Percentiles rank a stretch among this genome's conserved stretches.
These are phyloP conservation scores for Trogon melanurus DNA, from an alignment of 2,113 vertebrate species.

Conservation along the genomic window DNA sequence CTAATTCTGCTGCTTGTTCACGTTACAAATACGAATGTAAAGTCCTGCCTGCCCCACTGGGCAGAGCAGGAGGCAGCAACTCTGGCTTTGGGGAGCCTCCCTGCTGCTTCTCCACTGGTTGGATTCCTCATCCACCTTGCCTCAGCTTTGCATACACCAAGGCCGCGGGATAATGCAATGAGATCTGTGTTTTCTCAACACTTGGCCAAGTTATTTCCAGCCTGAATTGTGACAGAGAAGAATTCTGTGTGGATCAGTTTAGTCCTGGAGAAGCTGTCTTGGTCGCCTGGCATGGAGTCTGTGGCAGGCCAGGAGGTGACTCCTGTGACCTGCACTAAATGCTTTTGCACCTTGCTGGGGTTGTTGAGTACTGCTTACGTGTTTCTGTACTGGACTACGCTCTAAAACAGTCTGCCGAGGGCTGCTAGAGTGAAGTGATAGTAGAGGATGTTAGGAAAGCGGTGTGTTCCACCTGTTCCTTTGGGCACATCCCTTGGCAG, in stretches of 20 bases:
- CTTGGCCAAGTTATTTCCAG: background rate
- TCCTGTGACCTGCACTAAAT: background rate
- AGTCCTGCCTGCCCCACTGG: too few species aligned
- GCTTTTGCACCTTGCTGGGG: background rate
- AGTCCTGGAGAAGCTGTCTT: background rate
- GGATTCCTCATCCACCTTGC: background rate
- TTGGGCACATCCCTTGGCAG: background rate
- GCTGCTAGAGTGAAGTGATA: background rate
- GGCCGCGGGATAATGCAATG: background rate
- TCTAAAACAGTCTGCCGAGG: background rate
- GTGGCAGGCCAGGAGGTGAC: background rate
- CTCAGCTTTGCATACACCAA: background rate
- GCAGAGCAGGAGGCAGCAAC: too few species aligned
- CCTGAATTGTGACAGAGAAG: rapidly evolving
- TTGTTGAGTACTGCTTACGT: background rate
- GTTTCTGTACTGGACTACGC: background rate
- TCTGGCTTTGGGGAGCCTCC: background rate
- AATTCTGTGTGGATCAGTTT: background rate
- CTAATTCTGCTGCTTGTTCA: too few species aligned
- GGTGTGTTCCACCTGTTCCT: rapidly evolving
- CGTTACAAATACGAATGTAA: too few species aligned
- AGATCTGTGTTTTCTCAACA: background rate
- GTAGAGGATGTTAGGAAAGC: rapidly evolving
- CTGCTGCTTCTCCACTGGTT: rapidly evolving
- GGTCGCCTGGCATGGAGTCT: rapidly evolving